Conservation (phyloP, 2,888 invertebrate species). For the Lasioglossum oenotherae region DNA sequence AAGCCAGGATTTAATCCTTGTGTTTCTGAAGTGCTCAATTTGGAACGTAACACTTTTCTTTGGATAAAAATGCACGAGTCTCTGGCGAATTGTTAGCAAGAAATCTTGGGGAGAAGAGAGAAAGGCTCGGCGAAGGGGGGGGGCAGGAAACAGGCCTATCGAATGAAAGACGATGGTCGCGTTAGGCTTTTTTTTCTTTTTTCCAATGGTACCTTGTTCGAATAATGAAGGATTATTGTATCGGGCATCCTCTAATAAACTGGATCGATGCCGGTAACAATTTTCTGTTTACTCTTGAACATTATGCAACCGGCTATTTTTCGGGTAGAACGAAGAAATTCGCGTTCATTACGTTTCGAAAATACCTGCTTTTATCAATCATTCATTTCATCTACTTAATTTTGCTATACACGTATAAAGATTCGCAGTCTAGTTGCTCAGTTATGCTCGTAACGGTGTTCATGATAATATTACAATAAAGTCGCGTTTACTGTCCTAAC, state of each 20-base stretch:
- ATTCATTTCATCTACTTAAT: background rate
- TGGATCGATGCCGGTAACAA: conserved; percentile 32
- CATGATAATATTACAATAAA: background rate
- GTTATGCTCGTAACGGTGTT: too few species aligned
- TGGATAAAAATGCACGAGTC: background rate
- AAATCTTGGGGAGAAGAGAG: background rate
- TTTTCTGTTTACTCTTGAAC: background rate
- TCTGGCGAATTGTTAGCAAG: conserved; percentile 7
- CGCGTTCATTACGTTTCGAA: background rate
- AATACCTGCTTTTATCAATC: background rate
- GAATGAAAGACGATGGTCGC: conserved; percentile 32
- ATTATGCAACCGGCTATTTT: background rate
- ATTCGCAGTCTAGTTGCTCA: too few species aligned
- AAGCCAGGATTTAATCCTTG: background rate
- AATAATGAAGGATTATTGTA: conserved; percentile 22
- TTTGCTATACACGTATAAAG: too few species aligned
- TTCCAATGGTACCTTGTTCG: background rate
- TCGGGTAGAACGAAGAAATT: background rate
- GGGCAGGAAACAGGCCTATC: conserved; percentile 2
- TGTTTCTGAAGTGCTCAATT: background rate
- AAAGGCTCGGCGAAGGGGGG: conserved; percentile 14
- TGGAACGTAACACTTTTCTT: conserved; percentile 14
- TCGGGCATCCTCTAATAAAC: conserved; percentile 21
- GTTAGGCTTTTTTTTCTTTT: background rate
- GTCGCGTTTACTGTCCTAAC: too few species aligned